Conservation (phyloP, 2,113 vertebrate species). For the Sphyrna mokarran region DNA sequence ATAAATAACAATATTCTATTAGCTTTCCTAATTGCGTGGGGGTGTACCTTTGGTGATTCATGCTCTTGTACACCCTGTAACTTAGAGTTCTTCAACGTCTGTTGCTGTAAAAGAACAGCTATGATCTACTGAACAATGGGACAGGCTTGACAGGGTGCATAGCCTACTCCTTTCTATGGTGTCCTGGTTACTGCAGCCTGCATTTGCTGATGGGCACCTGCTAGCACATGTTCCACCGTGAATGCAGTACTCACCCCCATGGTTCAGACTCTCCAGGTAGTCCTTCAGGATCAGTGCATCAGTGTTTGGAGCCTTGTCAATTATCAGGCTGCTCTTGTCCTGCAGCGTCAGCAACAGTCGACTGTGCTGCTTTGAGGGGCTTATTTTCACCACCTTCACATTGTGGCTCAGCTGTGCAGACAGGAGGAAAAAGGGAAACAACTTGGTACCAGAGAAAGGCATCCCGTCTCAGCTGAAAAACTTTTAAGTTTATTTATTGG, state of each 20-base stretch:
- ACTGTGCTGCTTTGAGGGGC: conserved; percentile 58
- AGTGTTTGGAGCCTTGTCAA: conserved; percentile 72
- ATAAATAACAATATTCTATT: too few species aligned
- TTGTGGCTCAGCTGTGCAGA: conserved; percentile 79
- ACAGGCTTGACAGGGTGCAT: too few species aligned
- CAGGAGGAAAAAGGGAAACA: neutral
- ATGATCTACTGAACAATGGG: too few species aligned
- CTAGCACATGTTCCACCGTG: neutral
- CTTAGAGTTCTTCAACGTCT: too few species aligned
- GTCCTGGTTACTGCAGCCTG: neutral
- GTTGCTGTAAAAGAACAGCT: too few species aligned
- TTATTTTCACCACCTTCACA: conserved; percentile 75
- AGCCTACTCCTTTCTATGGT: too few species aligned
- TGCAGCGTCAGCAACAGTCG: conserved; percentile 77
- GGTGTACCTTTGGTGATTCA: too few species aligned
- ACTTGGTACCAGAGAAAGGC: neutral
- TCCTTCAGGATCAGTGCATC: conserved; percentile 77
- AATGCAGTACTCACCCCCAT: conserved; percentile 63
- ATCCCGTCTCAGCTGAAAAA: neutral
- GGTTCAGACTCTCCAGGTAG: conserved; percentile 79
- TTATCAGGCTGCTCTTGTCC: conserved; percentile 72
- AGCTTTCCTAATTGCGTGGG: too few species aligned
- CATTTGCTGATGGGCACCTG: neutral
- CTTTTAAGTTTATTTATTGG: too few species aligned
- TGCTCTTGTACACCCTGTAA: too few species aligned